Evolutionary conservation across 2,797 vertebrate species (phyloP), one percentile per base, ranked within the genome.

Genomic region (Sebastes matsubarae): DNA sequence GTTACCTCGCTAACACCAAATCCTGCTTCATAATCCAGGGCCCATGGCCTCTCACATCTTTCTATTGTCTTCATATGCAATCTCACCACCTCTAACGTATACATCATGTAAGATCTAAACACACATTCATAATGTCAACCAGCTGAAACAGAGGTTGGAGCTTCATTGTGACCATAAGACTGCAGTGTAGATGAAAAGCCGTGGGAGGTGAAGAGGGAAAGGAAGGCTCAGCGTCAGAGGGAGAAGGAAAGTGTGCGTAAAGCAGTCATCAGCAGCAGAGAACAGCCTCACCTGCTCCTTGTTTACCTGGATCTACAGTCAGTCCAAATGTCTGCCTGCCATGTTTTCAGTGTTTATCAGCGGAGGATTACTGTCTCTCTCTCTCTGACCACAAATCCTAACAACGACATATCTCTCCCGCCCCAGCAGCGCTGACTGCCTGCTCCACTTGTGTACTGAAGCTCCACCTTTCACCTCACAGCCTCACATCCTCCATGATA

Each of bases 381-480:
- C 36, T 36, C 36, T 68, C 32, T 58, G 74, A 78, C 25, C 68
- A 72, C 61, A 81, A 71, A 84, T 80, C 73, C 70, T 16, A 52
- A 24, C 50, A 64, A 69, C 71, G 68, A 50, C 64, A 71, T 36
- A 63, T 75, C 70, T 55, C 22, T 64, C 38, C 14, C 50, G 70
- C 29, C 20, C 9, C 12, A 4, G 24, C 50, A 1, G 16, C 11
- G 59, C 32, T 67, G 57, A 72, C 59, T 58, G 58, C 27, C 75
- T 64, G 71, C 61, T 83, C 80, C 80, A 75, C 80, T 75, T 86
- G 83, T 85, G 61, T 38, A 36, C 64, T 25, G 25, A 57, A 77
- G 81, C 82, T 77, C 73, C 76, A 87, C 81, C 89, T 85, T 77
- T 83, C 78, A 91, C 85, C 89, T 54, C 74, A 1, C 72, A 78